These are phyloP conservation scores for Procambarus clarkii DNA, from an alignment of 1,140 invertebrate genomes.

Conservation along the genomic window DNA sequence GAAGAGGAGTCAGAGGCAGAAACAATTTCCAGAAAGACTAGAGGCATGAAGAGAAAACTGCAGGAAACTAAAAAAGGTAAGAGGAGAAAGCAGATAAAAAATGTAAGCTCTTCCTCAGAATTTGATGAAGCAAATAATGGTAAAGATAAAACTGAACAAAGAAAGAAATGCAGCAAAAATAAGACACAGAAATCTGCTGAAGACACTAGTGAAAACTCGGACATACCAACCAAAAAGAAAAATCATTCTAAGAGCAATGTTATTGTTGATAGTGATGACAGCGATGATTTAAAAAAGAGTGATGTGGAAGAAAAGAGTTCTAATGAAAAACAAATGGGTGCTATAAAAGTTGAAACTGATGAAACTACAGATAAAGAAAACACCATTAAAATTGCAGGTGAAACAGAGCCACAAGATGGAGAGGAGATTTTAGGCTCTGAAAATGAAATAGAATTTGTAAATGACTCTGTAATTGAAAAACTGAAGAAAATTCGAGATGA, in stretches of 20 bases:
- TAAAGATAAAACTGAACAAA: constrained; percentile 17
- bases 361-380: constrained; percentile 16
- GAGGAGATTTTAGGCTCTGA: neutral
- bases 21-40: constrained; percentile 44
- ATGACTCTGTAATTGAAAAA: constrained; percentile 67
- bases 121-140: constrained; percentile 25
- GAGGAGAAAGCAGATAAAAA: constrained; percentile 43
- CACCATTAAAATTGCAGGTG: neutral
- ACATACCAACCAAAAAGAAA: constrained; percentile 64
- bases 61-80: constrained; percentile 37
- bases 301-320: constrained; percentile 23
- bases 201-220: constrained; percentile 55
- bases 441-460: constrained; percentile 18
- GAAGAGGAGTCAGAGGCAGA: constrained; percentile 47
- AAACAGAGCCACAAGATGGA: constrained; percentile 35
- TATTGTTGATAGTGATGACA: constrained; percentile 61
- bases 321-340: neutral
- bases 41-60: constrained; percentile 55
- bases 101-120: constrained; percentile 48
- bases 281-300: constrained; percentile 28
- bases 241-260: constrained; percentile 40
- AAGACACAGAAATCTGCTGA: constrained; percentile 23
- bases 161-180: constrained; percentile 27
- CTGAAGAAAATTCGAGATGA: constrained; percentile 61
- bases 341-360: constrained; percentile 32